Base-by-base conservation (phyloP, 2,113 vertebrate species). In the Otis tarda region DNA sequence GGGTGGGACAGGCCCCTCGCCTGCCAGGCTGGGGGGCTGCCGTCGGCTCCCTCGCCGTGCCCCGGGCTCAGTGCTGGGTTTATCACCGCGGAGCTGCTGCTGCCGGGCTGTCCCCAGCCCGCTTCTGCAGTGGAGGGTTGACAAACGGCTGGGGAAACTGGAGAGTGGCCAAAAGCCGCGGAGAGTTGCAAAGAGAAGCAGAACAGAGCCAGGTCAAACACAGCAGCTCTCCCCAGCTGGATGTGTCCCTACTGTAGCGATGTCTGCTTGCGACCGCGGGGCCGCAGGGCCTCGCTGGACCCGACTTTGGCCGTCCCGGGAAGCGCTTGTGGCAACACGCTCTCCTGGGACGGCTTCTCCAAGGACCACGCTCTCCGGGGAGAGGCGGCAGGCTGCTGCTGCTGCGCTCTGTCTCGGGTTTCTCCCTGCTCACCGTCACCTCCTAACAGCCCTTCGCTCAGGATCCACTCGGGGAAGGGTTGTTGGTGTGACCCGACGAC, bases 101-200 rank as follows among this genome's bases (percentile, higher is more conserved):
- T 45, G 75, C 63, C 0, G 35, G 74, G 91, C 82, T 68, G 73
- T 33, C 67, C 74, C 37, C 63, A 56, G 79, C 71, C 83, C 4
- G 2, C 68, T 10, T 43, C 5, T 10, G 47, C 49, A 35, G 24
- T 0, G 2, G 45, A 60, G 79, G 28, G 53, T 9, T 93, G 88
- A 88, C 77, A 95, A 95, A 95, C 83, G 86, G 90, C 73, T 80
- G 92, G 93, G 41, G 71, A 33, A 92, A 19, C 83, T 94, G 96
- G 95, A 96, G 75, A 49, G 75, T 9, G 70, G 96, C 92, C 95
- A 94, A 75, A 90, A 83, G 0, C 59, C 4, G 77, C 64, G 0
- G 57, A 27, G 93, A 83, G 74, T 71, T 71, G 96, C 76, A 67
- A 57, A 93, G 84, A 37, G 92, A 89, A 89, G 92, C 90, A 70